Evolutionary conservation across 2,888 invertebrate species (phyloP), one percentile per base, ranked within the genome.

Genomic region (Aricia artaxerxes): DNA sequence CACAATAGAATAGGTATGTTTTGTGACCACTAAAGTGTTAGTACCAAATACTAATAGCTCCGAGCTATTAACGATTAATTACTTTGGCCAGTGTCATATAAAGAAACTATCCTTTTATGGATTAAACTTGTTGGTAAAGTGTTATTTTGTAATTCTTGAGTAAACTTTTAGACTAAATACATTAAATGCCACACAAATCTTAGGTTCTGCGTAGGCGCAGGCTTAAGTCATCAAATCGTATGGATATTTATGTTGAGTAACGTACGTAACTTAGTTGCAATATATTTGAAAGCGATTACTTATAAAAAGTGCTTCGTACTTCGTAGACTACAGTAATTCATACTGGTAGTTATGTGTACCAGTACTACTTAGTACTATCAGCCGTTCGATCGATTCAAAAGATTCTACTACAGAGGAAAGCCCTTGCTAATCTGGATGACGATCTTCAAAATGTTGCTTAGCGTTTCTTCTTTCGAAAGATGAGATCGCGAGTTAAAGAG

Each of bases 191-290:
- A 75, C 13, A 49, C 75, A 75, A 75, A 75, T 75, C 69, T 31
- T 75, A 75, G 44, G 75, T 75, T 49, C 4, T 75, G 75, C 31
- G 75, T 75, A 75, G 75, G 75, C 75, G 75, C 75, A 49, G 75
- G 31, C 75, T 75, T 75, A 75, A 75, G 75, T 75, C 75, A 75
- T 75, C 75, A 49, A 24, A 49, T 75, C n/a, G 11, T 24, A 75
- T 49, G 49, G 13, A 38, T 49, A 49, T 11, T 49, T 75, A 4
- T 75, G 1, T 49, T 75, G 1, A 75, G 5, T 35, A 75, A 75
- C 13, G 73, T 75, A 75, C 24, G n/a, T 49, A 16, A 11, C 73
- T 38, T 16, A 13, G 5, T 40, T 61, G 24, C 61, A 61, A 7
- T 61, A 61, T 13, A 7, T 53, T 57, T 57, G 16, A 4, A 49